These are phyloP conservation scores for Passer montanus DNA, from an alignment of 2,113 vertebrate genomes.

Conservation along the genomic window DNA sequence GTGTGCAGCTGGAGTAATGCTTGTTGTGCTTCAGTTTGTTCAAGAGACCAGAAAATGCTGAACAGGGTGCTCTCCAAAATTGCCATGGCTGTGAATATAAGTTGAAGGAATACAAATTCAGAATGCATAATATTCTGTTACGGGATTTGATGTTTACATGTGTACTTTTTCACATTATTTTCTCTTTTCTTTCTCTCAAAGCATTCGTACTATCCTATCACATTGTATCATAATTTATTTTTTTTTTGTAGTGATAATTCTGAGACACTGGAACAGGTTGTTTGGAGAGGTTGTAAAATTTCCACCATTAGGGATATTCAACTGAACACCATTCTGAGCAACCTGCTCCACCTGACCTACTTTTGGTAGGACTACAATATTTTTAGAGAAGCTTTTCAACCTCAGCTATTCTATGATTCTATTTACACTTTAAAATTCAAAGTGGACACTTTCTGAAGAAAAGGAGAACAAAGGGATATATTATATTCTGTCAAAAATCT, in stretches of 20 bases:
- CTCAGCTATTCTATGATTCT: neutral
- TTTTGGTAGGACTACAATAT: neutral
- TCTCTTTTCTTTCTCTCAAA: neutral
- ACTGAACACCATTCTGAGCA: accelerated
- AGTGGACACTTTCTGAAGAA: neutral
- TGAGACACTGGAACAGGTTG: neutral
- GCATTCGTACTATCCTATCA: neutral
- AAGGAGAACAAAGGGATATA: neutral
- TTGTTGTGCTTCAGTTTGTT: neutral
- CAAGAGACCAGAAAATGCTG: neutral
- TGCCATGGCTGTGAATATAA: neutral
- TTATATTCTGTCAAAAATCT: neutral
- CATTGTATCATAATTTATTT: neutral
- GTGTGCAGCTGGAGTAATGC: accelerated
- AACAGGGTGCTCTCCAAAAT: neutral
- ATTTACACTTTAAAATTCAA: neutral
- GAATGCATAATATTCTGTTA: neutral
- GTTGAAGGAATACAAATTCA: neutral
- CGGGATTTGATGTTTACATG: neutral
- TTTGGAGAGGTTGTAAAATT: neutral
- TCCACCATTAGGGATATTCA: neutral
- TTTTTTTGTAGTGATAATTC: neutral
- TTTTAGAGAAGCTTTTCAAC: neutral
- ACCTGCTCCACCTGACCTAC: neutral
- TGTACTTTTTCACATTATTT: neutral